Evolutionary conservation across 92 coral and sea anemone species (phyloP), one percentile per base, ranked within the genome.

Genomic region (Phenganax subtilis): DNA sequence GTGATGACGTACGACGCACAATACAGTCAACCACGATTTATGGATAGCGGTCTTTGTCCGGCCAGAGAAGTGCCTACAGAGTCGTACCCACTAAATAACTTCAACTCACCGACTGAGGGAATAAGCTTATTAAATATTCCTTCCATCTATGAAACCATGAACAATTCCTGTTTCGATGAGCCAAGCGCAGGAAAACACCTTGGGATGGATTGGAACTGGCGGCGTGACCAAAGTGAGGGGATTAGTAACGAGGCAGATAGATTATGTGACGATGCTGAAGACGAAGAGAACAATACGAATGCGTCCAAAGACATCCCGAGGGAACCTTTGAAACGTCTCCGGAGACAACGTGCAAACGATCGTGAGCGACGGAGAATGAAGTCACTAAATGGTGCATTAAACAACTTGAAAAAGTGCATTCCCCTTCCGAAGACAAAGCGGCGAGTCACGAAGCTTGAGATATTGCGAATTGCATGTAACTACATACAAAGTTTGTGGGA

Each of bases 341-440:
- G 99, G n/a, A 89, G 99, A 72, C 91, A 92, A 71, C 99, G 99
- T 75, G 99, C 99, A 67, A 96, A 96, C 88, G 99, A 96, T 57
- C 96, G 99, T 10, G 99, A 96, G 72, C 87, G 99, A 1, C 85
- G 99, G 14, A 88, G 99, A 55, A 96, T 96, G 99, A 76, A 91
- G 30, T 96, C 99, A 6, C 80, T 96, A 55, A 96, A 96, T 78
- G 85, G 99, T 63, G 99, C 99, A 0, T 75, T 96, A 69, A 97
- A 96, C 57, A 96, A 97, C 84, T 88, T 96, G 11, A 96, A 96
- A 76, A 87, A 91, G 69, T 96, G 99, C 81, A 88, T 96, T n/a
- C 99, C 99, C 6, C 92, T 96, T 6, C 99, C 99, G 6, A 92
- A 92, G 78, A 90, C 93, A 71, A 96, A 96, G 62, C 87, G 99